These are phyloP conservation scores for Tenebrio molitor DNA, from an alignment of 1,140 invertebrate genomes.

Conservation along the genomic window DNA sequence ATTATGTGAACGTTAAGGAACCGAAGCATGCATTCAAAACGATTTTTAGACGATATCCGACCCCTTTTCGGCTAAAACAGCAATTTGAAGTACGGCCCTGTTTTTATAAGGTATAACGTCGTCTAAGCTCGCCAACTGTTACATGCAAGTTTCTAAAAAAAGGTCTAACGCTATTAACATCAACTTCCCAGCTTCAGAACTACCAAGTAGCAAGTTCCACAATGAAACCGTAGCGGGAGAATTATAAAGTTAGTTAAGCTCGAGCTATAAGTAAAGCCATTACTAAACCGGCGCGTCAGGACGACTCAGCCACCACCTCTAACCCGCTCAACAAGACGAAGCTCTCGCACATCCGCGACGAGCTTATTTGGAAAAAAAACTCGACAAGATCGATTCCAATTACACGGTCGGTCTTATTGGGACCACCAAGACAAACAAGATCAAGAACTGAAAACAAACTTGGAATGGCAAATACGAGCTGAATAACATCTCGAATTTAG, in stretches of 20 bases:
- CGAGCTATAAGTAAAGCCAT: slow-evolving; percentile 33
- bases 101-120: slow-evolving; percentile 26
- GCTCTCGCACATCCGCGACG: background rate
- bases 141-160: slow-evolving; percentile 44
- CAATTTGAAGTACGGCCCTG: background rate
- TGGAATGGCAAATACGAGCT: background rate
- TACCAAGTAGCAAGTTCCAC: slow-evolving; percentile 45
- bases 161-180: slow-evolving; percentile 40
- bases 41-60: background rate
- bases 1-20: background rate
- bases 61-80: slow-evolving; percentile 6
- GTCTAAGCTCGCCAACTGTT: slow-evolving; percentile 40
- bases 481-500: slow-evolving; percentile 44
- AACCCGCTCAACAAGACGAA: background rate
- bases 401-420: slow-evolving; percentile 6
- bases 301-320: background rate
- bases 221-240: slow-evolving; percentile 42
- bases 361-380: too few species aligned
- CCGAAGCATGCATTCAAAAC: slow-evolving; percentile 8
- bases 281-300: slow-evolving; percentile 21
- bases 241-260: slow-evolving; percentile 46
- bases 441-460: slow-evolving; percentile 30
- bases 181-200: slow-evolving; percentile 41
- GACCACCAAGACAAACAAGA: slow-evolving; percentile 6
- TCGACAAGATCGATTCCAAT: slow-evolving; percentile 29